phyloP scores from a whole-genome alignment of 1,140 invertebrate species.

The Formica exsecta region DNA sequence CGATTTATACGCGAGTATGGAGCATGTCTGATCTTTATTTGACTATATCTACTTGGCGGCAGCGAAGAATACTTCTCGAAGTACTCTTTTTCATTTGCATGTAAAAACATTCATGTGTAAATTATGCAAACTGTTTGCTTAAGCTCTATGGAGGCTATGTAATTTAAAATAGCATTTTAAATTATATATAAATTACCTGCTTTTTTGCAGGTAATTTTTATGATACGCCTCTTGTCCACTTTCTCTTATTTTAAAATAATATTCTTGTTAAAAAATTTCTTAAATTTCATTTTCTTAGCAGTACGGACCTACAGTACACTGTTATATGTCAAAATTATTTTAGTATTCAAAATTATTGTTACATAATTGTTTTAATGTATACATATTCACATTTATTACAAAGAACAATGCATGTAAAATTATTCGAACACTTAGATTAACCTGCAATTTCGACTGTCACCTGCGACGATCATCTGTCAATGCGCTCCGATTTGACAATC shows the following conservation, averaged over 20 bases:
- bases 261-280: neutral
- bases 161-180: neutral
- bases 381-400: neutral
- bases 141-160: neutral
- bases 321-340: neutral
- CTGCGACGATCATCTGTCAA: neutral
- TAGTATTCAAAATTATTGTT: neutral
- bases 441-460: neutral
- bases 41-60: constrained; percentile 50
- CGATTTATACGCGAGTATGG: neutral
- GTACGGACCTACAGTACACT: neutral
- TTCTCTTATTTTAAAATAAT: neutral
- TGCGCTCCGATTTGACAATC: neutral
- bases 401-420: neutral
- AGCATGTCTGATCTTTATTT: constrained; percentile 43
- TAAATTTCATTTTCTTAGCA: neutral
- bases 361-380: neutral
- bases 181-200: neutral
- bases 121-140: constrained; percentile 7
- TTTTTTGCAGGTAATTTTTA: neutral
- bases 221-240: neutral
- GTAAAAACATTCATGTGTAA: neutral
- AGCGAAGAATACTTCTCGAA: neutral
- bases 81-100: neutral
- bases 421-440: constrained; percentile 1